Percentiles rank a stretch among this genome's conserved stretches.
phyloP scores from a whole-genome alignment of 2,888 invertebrate species.

The Dasypogon diadema region DNA sequence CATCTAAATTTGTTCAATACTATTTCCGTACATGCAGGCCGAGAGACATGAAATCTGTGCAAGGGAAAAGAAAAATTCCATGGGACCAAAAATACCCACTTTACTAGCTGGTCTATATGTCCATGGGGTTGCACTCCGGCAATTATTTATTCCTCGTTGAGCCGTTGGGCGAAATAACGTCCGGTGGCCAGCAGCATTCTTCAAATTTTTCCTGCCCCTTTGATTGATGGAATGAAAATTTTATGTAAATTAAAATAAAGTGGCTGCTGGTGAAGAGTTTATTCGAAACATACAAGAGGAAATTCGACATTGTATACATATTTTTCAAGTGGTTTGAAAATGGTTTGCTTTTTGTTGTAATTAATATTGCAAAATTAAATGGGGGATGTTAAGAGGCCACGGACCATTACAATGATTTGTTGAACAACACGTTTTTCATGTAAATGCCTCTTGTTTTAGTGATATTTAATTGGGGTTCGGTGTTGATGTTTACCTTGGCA shows the following conservation, averaged over 20 bases:
- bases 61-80: not conserved
- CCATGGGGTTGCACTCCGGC: not conserved
- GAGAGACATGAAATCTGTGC: not conserved
- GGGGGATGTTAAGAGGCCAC: too few species aligned
- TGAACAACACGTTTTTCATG: too few species aligned
- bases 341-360: too few species aligned
- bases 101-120: not conserved
- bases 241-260: constrained; percentile 40
- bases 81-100: not conserved
- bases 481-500: too few species aligned
- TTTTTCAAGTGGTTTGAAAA: not conserved
- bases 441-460: too few species aligned
- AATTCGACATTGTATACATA: not conserved
- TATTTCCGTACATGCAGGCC: too few species aligned
- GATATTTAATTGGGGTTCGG: too few species aligned
- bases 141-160: not conserved
- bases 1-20: not conserved
- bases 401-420: too few species aligned
- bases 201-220: constrained; percentile 27
- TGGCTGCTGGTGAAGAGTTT: not conserved
- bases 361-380: too few species aligned
- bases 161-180: not conserved
- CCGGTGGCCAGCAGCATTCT: constrained; percentile 13
- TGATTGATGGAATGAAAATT: constrained; percentile 33
- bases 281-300: not conserved